Conservation (phyloP, 2,888 invertebrate genomes). For the Hydraecia micacea region DNA sequence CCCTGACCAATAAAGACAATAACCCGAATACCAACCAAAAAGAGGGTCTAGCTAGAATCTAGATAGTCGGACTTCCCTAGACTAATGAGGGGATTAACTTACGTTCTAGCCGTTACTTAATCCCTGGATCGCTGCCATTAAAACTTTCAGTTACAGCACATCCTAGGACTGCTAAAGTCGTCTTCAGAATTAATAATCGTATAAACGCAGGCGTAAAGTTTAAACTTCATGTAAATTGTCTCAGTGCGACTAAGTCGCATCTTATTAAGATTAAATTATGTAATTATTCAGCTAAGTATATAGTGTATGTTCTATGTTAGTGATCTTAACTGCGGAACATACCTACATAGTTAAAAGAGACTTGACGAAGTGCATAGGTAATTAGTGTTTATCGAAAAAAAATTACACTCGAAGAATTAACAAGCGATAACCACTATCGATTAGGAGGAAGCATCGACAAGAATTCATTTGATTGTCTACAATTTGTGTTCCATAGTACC, state of each 20-base stretch:
- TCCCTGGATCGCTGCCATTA: slow-evolving; percentile 12
- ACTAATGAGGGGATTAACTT: slow-evolving; percentile 3
- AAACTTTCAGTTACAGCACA: slow-evolving; percentile 31
- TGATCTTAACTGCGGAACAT: background rate
- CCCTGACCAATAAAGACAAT: background rate
- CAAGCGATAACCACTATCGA: too few relatives aligned
- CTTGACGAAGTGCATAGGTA: background rate
- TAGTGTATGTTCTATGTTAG: background rate
- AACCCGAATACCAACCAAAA: background rate
- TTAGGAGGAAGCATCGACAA: too few relatives aligned
- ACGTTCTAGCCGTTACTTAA: slow-evolving; percentile 5
- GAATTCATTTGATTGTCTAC: too few relatives aligned
- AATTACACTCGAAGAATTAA: too few relatives aligned
- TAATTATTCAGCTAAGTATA: background rate
- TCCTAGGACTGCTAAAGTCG: background rate
- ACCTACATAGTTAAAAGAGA: background rate
- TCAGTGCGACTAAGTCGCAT: slow-evolving; percentile 20
- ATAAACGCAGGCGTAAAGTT: slow-evolving; percentile 21
- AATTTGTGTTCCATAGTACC: too few relatives aligned
- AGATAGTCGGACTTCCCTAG: background rate
- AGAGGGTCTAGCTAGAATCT: background rate
- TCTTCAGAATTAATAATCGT: slow-evolving; percentile 1
- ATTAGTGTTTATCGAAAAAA: too few relatives aligned
- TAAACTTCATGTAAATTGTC: slow-evolving; percentile 18
- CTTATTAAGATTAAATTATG: slow-evolving; percentile 4